Evolutionary conservation across 2,797 vertebrate genomes (phyloP).

Genomic region (Trematomus bernacchii): DNA sequence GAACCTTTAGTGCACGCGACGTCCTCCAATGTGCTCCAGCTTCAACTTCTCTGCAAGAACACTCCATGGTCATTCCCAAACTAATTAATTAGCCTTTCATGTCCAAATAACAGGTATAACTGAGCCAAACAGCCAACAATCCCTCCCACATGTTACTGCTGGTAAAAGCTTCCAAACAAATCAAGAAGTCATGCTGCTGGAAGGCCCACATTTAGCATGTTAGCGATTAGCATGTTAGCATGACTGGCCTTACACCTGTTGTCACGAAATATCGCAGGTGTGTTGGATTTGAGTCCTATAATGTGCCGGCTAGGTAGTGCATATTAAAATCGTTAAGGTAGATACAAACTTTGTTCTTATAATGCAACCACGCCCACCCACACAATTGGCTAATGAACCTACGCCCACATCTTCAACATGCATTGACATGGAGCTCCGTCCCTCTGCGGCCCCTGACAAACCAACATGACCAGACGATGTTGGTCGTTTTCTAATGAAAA

Average conservation of each 20-base stretch:
- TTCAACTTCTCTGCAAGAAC: not conserved
- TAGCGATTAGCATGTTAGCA: constrained; percentile 1
- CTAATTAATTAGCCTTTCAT: not conserved
- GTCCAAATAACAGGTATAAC: not conserved
- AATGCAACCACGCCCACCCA: no score
- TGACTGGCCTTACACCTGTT: not conserved
- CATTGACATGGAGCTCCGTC: no score
- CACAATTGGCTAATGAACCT: no score
- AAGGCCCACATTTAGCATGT: not conserved
- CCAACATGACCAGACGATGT: no score
- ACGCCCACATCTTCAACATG: no score
- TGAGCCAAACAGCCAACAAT: not conserved
- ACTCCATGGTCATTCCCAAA: not conserved
- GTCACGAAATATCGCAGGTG: not conserved
- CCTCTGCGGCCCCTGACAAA: no score
- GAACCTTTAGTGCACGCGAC: accelerated
- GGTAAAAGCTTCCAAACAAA: not conserved
- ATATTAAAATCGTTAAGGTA: not conserved
- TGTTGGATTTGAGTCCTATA: not conserved
- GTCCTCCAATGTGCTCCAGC: not conserved
- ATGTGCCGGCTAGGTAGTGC: accelerated
- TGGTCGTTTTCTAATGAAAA: no score
- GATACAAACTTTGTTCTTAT: not conserved
- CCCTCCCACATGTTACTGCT: not conserved
- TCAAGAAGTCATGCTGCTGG: not conserved